phyloP scores from a whole-genome alignment of 2,888 invertebrate species.

The Machimus rusticus region DNA sequence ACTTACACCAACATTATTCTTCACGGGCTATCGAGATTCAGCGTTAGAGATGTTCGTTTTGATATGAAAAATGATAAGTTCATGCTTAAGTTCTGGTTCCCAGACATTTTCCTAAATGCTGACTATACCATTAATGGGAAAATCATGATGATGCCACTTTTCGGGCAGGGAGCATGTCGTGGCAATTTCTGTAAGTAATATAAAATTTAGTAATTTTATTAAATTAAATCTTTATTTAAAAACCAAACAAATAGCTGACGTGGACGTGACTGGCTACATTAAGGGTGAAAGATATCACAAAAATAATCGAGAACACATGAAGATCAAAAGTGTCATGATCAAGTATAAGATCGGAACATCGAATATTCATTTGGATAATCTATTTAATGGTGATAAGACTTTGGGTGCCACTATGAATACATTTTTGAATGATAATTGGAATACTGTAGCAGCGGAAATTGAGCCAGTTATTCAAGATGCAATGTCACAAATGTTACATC shows the following conservation, averaged over 20 bases:
- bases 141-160: constrained; percentile 77
- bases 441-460: constrained; percentile 73
- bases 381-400: constrained; percentile 76
- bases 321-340: constrained; percentile 71
- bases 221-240: neutral
- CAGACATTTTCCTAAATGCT: constrained; percentile 70
- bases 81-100: constrained; percentile 69
- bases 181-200: constrained; percentile 74
- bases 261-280: constrained; percentile 70
- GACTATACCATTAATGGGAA: constrained; percentile 73
- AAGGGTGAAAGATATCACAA: constrained; percentile 67
- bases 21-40: constrained; percentile 70
- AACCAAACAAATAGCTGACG: constrained; percentile 66
- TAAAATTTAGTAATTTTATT: neutral
- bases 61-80: constrained; percentile 65
- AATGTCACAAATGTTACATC: constrained; percentile 67
- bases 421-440: constrained; percentile 82
- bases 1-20: constrained; percentile 71
- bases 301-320: constrained; percentile 62
- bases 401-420: constrained; percentile 76
- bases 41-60: constrained; percentile 68
- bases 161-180: constrained; percentile 71
- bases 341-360: constrained; percentile 73
- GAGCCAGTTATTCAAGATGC: constrained; percentile 74
- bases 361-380: constrained; percentile 71